Base-by-base conservation (phyloP, 2,113 vertebrate species). In the Pyrgilauda ruficollis region DNA sequence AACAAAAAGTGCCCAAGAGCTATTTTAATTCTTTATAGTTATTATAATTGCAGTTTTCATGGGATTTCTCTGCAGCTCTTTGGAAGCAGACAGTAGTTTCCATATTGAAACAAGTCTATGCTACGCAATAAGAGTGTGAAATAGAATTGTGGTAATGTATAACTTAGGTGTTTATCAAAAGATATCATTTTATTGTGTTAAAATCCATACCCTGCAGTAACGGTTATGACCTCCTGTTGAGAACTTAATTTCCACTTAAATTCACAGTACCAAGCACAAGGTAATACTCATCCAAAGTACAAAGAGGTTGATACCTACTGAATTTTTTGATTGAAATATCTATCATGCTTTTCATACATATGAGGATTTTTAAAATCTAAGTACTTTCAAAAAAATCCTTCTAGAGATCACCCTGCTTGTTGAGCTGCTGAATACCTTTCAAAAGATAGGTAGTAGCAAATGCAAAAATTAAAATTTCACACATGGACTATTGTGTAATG, bases 31-130 rank as follows among this genome's bases (percentile, higher is more conserved):
- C 63, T 82, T 75, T 77, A 69, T 52, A 70, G 67, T 64, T 89
- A 28, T 56, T 84, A 68, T 73, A 78, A 93, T 82, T 81, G 69
- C 86, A 82, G 39, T 93, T 86, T 94, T 92, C 83, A 95, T 82
- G 91, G 74, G 76, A 96, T 96, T 95, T 92, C 47, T 74, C 58
- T 94, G 89, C 90, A 91, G 89, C 89, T 95, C 44, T 79, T 95
- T 89, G 46, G 86, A 91, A 90, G 41, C 35, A 89, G 73, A 49
- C 14, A 33, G 47, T 52, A 82, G 56, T 91, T 95, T 93, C 84
- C 31, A 33, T 64, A 53, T 53, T 94, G 74, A 89, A 94, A 59
- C 11, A 70, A 81, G 44, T 64, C 49, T 68, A 11, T 81, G 24
- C 26, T 68, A 49, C 49, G 72, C 31, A 69, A 50, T 61, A 87